Conservation (phyloP, 2,797 vertebrate genomes). For the Pygocentrus nattereri region DNA sequence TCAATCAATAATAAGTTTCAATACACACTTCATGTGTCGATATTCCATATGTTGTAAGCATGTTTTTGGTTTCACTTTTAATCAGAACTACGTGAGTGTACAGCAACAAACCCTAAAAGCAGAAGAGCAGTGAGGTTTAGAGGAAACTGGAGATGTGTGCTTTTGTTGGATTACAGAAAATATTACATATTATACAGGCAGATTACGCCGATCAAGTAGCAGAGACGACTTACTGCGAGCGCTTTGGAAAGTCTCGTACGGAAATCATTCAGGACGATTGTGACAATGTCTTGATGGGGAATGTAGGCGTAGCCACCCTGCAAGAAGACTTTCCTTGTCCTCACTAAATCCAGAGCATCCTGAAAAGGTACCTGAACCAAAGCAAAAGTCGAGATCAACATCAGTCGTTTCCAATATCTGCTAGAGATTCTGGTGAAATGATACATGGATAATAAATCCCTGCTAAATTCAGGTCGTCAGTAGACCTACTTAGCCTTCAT, state of each 20-base stretch:
- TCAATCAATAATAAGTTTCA: no score
- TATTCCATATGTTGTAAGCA: no score
- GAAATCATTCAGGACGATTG: conserved; percentile 91
- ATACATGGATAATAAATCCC: background rate
- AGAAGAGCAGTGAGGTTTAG: no score
- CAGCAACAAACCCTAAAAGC: no score
- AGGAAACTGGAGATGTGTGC: no score
- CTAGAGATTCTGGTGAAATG: conserved; percentile 25
- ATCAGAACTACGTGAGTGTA: no score
- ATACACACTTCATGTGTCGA: no score
- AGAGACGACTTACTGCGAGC: conserved; percentile 87
- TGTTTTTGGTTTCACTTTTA: no score
- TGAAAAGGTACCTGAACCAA: conserved; percentile 89
- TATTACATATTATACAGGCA: no score
- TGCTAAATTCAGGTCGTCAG: conserved; percentile 7
- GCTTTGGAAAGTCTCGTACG: conserved; percentile 93
- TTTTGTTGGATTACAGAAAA: no score
- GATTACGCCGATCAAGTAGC: background rate
- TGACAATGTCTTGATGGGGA: conserved; percentile 89
- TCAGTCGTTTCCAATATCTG: background rate
- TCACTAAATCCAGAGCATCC: conserved; percentile 93
- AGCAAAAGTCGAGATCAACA: conserved; percentile 21
- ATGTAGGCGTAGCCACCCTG: conserved; percentile 89
- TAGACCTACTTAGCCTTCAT: background rate
- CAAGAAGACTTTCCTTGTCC: conserved; percentile 89